These are phyloP conservation scores for Aphidius colemani DNA, from an alignment of 2,888 invertebrate species.

Conservation along the genomic window DNA sequence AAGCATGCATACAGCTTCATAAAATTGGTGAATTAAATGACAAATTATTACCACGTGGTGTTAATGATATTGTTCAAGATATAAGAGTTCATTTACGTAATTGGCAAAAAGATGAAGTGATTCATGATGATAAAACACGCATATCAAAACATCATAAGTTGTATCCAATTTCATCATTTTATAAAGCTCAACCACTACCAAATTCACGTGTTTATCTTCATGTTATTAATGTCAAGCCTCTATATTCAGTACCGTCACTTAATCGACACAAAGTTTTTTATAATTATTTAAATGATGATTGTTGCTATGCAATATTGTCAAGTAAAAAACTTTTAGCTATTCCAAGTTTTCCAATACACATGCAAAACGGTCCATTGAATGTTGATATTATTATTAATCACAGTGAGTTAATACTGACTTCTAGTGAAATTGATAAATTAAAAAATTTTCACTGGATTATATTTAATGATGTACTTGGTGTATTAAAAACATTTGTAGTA, in stretches of 20 bases:
- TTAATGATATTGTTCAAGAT: conserved; percentile 50
- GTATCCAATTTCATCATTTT: conserved; percentile 60
- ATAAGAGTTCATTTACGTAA: conserved; percentile 68
- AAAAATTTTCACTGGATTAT: conserved; percentile 74
- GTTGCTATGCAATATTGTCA: conserved; percentile 71
- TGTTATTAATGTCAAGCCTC: conserved; percentile 64
- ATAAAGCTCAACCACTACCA: conserved; percentile 51
- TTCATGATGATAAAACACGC: conserved; percentile 40
- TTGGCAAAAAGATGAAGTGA: conserved; percentile 62
- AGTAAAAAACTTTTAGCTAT: conserved; percentile 66
- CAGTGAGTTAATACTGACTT: conserved; percentile 58
- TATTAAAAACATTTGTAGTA: conserved; percentile 68
- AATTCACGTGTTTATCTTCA: conserved; percentile 64
- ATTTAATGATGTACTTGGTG: conserved; percentile 72
- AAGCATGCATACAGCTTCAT: conserved; percentile 75
- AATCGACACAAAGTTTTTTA: conserved; percentile 61
- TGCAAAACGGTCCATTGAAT: conserved; percentile 67
- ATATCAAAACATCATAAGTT: conserved; percentile 43
- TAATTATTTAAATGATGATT: conserved; percentile 61
- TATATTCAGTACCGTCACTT: conserved; percentile 61
- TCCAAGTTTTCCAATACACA: conserved; percentile 73
- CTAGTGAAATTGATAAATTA: conserved; percentile 63
- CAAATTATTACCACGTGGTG: conserved; percentile 65
- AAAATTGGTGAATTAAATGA: conserved; percentile 73
- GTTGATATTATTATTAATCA: conserved; percentile 64